phyloP scores from a whole-genome alignment of 1,140 invertebrate species.

The Drosophila malerkotliana region DNA sequence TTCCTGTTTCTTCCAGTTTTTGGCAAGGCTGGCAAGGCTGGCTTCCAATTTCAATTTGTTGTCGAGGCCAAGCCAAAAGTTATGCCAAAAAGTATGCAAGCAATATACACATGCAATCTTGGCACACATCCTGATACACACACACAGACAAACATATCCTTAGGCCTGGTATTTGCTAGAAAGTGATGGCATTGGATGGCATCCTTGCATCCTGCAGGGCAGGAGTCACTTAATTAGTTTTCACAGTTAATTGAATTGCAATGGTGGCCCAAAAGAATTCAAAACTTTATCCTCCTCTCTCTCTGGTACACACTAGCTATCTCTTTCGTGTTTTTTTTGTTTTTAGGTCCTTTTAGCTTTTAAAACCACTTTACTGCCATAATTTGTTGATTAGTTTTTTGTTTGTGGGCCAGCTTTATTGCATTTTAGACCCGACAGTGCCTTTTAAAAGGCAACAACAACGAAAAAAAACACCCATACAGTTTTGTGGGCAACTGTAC shows the following conservation, averaged over 20 bases:
- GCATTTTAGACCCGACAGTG: conserved; percentile 26
- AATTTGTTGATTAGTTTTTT: conserved; percentile 60
- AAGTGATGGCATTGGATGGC: background rate
- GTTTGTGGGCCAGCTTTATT: conserved; percentile 32
- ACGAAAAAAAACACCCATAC: background rate
- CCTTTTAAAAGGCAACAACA: conserved; percentile 2
- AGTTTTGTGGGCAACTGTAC: conserved; percentile 52
- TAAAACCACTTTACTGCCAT: conserved; percentile 39
- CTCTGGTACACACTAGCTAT: background rate
- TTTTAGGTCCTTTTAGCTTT: conserved; percentile 3
- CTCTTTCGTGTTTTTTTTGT: background rate
- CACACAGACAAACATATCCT: conserved; percentile 16
- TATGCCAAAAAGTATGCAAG: conserved; percentile 70
- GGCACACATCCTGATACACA: background rate
- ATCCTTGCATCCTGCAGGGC: background rate
- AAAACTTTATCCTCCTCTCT: conserved; percentile 14
- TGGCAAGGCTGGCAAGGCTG: conserved; percentile 13
- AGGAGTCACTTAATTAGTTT: conserved; percentile 78
- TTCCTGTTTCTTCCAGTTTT: background rate
- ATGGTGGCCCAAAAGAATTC: conserved; percentile 44
- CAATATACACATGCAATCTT: conserved; percentile 37
- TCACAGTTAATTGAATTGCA: conserved; percentile 81
- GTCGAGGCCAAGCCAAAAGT: conserved; percentile 57
- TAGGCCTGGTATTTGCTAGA: background rate
- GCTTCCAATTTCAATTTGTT: conserved; percentile 72